Percentiles rank a stretch among this genome's conserved stretches.
Evolutionary conservation across 2,888 invertebrate genomes (phyloP).

Genomic region (Sicus ferrugineus): DNA sequence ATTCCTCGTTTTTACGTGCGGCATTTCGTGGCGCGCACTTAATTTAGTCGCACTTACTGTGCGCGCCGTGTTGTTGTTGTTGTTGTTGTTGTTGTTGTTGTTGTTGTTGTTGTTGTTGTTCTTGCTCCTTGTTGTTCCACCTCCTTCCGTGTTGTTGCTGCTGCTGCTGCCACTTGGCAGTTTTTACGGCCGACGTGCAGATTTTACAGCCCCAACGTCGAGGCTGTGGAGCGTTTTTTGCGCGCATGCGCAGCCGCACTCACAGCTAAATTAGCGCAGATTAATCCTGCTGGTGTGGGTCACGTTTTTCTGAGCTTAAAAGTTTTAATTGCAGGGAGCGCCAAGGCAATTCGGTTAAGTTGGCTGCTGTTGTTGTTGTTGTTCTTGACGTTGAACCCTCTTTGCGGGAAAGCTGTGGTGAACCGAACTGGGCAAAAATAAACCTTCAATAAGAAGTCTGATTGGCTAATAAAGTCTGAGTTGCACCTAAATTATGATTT

Average conservation of each 20-base stretch:
- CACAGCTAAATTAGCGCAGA: slow-evolving; percentile 27
- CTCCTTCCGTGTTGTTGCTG: not conserved
- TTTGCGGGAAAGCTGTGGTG: too few species aligned
- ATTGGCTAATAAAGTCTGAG: too few species aligned
- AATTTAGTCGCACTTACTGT: slow-evolving; percentile 50
- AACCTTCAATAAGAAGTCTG: too few species aligned
- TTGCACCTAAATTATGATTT: too few species aligned
- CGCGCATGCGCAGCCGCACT: slow-evolving; percentile 11
- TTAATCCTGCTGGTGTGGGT: slow-evolving; percentile 26
- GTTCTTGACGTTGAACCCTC: too few species aligned
- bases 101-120: not conserved
- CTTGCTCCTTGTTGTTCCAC: not conserved
- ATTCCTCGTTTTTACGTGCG: slow-evolving; percentile 36
- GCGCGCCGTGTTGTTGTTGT: too few species aligned
- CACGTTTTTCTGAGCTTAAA: slow-evolving; percentile 23
- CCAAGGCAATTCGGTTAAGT: too few species aligned
- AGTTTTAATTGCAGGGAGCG: slow-evolving; percentile 7
- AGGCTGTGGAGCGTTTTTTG: slow-evolving; percentile 4
- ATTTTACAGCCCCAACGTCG: not conserved
- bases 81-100: not conserved
- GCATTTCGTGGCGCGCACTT: slow-evolving; percentile 43
- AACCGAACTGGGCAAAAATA: too few species aligned
- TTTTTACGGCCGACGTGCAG: too few species aligned
- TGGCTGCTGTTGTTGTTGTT: too few species aligned
- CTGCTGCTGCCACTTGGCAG: slow-evolving; percentile 19